A percentile compares a stretch with the other conserved stretches of the same genome.
phyloP scores from a whole-genome alignment of 2,797 vertebrate species.

The Oreortyx pictus region DNA sequence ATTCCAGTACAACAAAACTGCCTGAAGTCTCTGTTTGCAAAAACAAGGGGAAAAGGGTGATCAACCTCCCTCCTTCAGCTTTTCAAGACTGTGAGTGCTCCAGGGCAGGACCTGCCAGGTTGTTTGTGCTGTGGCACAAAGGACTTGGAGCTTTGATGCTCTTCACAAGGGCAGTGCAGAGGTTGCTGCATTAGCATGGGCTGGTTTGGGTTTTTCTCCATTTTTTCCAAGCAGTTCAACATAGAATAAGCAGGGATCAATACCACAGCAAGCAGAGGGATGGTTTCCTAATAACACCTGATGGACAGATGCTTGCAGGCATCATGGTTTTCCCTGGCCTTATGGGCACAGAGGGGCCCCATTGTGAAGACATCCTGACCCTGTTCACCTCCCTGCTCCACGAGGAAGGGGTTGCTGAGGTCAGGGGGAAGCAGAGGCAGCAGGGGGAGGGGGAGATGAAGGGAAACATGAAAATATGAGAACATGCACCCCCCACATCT shows the following conservation, averaged over 20 bases:
- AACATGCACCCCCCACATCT: background rate
- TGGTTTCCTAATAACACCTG: background rate
- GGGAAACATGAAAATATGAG: background rate
- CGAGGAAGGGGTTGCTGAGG: fast-evolving
- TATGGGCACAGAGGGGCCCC: background rate
- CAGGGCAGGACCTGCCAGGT: background rate
- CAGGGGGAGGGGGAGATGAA: background rate
- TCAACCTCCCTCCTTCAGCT: fast-evolving
- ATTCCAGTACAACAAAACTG: background rate
- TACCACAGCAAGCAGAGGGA: background rate
- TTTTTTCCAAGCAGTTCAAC: background rate
- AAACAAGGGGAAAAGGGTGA: conserved; percentile 1
- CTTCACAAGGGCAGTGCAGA: background rate
- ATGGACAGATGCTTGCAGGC: background rate
- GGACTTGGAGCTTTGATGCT: background rate
- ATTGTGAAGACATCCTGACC: background rate
- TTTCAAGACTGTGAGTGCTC: background rate
- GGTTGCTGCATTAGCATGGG: background rate
- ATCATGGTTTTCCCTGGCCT: fast-evolving
- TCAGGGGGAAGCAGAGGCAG: background rate
- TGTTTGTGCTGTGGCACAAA: background rate
- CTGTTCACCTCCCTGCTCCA: background rate
- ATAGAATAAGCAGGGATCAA: background rate
- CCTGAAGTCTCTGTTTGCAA: background rate
- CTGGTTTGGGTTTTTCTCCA: background rate